Evolutionary conservation across 2,113 vertebrate genomes (phyloP), one percentile per base, ranked within the genome.

Genomic region (Chitala chitala): DNA sequence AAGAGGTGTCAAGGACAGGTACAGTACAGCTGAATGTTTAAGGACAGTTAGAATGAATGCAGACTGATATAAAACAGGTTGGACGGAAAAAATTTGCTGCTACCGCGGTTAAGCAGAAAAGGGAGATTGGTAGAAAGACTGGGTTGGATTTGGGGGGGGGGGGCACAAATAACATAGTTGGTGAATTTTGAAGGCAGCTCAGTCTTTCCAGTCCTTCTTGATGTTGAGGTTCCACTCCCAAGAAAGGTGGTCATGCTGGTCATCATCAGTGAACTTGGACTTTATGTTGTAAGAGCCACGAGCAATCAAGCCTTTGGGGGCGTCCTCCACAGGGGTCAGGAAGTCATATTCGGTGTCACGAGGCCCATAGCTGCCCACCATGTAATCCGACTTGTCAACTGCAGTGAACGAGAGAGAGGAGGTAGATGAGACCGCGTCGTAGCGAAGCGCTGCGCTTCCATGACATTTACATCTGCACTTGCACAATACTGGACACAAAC

Each of bases 221-320:
- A 96, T 96, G 86, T 89, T 93, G 78, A 98, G 94, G 84, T 93
- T 95, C 95, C 96, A 98, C 84, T 98, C 95, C 96, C 95, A 98
- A 85, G 90, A 92, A 79, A 98, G 93, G 82, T 96, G 95, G 84
- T 95, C 90, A 24, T 93, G 92, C 87, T 95, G 92, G 88, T 98
- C 95, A 0, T 98, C 95, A 13, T 98, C 96, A n/a, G 94, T 95
- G 79, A 98, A 98, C 80, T 90, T 91, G 77, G 94, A 98, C 81
- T 93, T 95, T 89, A 98, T 90, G 79, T 82, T 88, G 87, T 98
- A 98, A 87, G 87, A 93, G 79, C 93, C 95, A 1, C 95, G 92
- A 1, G 95, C 93, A 76, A 98, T 71, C 86, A 96, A 78, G 65
- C 96, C 96, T 80, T 92, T 95, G 1, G 96, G 96, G 0, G 95